Percentiles rank a stretch among this genome's conserved stretches.
Conservation (phyloP, 2,113 vertebrate genomes). For the Bubo blakistoni region DNA sequence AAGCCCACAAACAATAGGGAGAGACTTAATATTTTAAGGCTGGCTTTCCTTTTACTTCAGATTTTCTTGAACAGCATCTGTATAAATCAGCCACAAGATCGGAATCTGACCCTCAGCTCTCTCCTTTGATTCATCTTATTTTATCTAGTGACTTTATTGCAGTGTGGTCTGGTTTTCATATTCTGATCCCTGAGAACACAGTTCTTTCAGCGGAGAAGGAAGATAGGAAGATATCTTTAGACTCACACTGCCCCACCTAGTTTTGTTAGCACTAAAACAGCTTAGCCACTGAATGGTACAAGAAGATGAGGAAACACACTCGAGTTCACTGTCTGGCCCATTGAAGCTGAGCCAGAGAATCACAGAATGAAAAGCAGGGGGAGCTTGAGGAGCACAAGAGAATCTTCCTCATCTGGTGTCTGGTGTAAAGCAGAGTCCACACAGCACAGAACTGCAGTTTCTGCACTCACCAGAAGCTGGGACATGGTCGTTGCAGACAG, state of each 20-base stretch:
- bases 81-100: background rate
- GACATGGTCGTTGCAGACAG: background rate
- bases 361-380: slow-evolving; percentile 62
- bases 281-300: background rate
- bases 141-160: background rate
- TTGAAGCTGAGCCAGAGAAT: background rate
- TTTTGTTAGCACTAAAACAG: background rate
- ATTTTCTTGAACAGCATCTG: background rate
- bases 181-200: background rate
- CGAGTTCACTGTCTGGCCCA: background rate
- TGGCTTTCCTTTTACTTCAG: background rate
- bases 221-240: background rate
- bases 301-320: background rate
- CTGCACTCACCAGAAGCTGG: slow-evolving; percentile 4
- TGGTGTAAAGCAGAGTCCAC: background rate
- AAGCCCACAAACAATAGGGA: background rate
- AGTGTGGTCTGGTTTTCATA: background rate
- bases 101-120: background rate
- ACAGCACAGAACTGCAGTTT: background rate
- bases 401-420: background rate
- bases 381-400: slow-evolving; percentile 60
- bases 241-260: background rate
- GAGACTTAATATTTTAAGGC: background rate
- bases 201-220: background rate
- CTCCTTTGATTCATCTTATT: background rate